These are phyloP conservation scores for Campaea margaritaria DNA, from an alignment of 2,888 invertebrate species.

Conservation along the genomic window DNA sequence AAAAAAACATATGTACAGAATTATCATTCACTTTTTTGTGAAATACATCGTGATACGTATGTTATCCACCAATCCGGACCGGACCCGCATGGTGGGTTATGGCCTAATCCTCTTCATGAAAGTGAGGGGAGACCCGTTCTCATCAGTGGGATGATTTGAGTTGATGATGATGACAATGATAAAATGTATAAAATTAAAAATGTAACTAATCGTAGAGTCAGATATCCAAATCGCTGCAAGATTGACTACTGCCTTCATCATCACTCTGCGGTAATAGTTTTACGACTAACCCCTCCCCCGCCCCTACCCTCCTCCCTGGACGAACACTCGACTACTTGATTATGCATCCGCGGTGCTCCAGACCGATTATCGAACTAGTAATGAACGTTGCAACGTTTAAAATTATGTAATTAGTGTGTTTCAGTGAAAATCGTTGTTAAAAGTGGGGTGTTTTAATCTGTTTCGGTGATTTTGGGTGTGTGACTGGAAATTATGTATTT, in stretches of 20 bases:
- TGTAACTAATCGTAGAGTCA: neutral
- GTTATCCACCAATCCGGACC: too few relatives aligned
- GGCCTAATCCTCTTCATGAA: too few relatives aligned
- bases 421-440: conserved; percentile 25
- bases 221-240: neutral
- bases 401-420: conserved; percentile 43
- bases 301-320: conserved; percentile 45
- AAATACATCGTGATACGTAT: too few relatives aligned
- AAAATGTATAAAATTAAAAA: too few relatives aligned
- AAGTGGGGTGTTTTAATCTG: too few relatives aligned
- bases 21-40: too few relatives aligned
- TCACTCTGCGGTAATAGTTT: conserved; percentile 65
- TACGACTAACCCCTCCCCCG: conserved; percentile 66
- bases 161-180: too few relatives aligned
- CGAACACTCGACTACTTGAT: conserved; percentile 76
- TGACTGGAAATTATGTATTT: conserved; percentile 14
- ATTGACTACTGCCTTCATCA: conserved; percentile 14
- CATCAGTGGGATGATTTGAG: too few relatives aligned
- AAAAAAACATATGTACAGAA: too few relatives aligned
- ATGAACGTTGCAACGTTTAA: conserved; percentile 65
- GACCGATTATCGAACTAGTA: conserved; percentile 82
- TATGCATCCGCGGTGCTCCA: conserved; percentile 81
- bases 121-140: too few relatives aligned
- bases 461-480: conserved; percentile 18
- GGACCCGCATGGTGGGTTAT: too few relatives aligned